Conservation (phyloP, 2,888 invertebrate genomes). For the Chesias legatella region DNA sequence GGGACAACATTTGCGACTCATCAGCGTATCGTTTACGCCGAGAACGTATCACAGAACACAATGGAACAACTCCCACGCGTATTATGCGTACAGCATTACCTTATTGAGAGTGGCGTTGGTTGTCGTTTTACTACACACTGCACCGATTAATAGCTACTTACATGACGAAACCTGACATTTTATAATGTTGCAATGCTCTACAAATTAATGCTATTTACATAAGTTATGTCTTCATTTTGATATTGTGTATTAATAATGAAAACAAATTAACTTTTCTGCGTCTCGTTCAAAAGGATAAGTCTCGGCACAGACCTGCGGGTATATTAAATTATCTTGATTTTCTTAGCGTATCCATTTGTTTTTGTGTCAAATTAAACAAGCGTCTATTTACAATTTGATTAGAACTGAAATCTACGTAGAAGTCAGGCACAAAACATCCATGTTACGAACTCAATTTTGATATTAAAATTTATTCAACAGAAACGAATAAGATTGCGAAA, state of each 20-base stretch:
- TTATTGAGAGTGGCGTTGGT: constrained; percentile 40
- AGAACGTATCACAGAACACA: constrained; percentile 40
- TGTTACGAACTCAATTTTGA: no score
- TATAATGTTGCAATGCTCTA: constrained; percentile 61
- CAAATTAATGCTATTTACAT: constrained; percentile 45
- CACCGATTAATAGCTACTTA: constrained; percentile 57
- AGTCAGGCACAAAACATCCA: no score
- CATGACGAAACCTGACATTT: constrained; percentile 62
- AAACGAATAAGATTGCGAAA: no score
- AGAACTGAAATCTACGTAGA: no score
- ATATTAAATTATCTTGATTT: constrained; percentile 1
- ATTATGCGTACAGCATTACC: constrained; percentile 48
- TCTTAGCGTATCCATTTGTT: background rate
- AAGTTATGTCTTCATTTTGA: constrained; percentile 39
- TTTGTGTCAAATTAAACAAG: no score
- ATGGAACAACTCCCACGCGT: constrained; percentile 60
- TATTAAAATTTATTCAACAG: no score
- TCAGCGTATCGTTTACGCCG: constrained; percentile 37
- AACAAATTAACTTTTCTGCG: no score
- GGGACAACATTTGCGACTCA: constrained; percentile 26
- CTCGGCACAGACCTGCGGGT: background rate
- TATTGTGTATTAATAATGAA: no score
- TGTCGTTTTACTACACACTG: constrained; percentile 51
- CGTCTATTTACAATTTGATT: no score
- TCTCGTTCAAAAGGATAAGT: background rate